Evolutionary conservation across 2,797 vertebrate genomes (phyloP).

Genomic region (Sebastes flavidus): DNA sequence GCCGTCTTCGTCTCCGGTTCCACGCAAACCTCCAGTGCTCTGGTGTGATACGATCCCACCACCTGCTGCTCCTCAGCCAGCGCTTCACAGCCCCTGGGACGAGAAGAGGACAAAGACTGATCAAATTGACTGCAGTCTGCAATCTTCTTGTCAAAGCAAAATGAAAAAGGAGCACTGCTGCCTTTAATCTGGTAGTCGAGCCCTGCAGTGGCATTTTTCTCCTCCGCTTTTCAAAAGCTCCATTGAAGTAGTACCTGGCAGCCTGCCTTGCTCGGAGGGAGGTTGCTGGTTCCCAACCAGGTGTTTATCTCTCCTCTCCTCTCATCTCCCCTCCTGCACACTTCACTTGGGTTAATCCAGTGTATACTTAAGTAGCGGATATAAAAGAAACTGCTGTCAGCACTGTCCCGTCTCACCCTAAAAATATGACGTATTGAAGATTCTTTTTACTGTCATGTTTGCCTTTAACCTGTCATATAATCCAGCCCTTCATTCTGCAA

Average conservation of each 20-base stretch:
- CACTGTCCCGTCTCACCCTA: neutral
- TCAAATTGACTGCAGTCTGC: constrained; percentile 66
- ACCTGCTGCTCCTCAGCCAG: constrained; percentile 40
- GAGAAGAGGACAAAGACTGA: constrained; percentile 68
- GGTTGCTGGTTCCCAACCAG: constrained; percentile 64
- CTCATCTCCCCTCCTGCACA: constrained; percentile 10
- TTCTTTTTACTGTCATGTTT: constrained; percentile 44
- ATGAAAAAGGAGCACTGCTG: constrained; percentile 56
- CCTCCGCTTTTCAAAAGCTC: constrained; percentile 52
- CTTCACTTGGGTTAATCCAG: constrained; percentile 11
- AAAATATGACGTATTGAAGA: constrained; percentile 16
- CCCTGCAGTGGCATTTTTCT: constrained; percentile 55
- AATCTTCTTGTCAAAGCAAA: constrained; percentile 77
- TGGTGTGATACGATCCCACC: constrained; percentile 37
- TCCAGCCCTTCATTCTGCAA: constrained; percentile 1
- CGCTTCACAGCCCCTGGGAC: constrained; percentile 31
- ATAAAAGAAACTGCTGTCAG: constrained; percentile 21
- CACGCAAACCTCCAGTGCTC: neutral
- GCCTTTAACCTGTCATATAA: constrained; percentile 37
- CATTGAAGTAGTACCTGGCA: constrained; percentile 57
- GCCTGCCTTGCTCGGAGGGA: constrained; percentile 64
- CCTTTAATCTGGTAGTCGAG: constrained; percentile 74
- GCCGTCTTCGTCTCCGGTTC: neutral
- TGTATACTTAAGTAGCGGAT: neutral
- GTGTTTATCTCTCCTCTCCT: constrained; percentile 62